phyloP scores from a whole-genome alignment of 2,888 invertebrate genomes.

The Pseudeuparius sepicola region DNA sequence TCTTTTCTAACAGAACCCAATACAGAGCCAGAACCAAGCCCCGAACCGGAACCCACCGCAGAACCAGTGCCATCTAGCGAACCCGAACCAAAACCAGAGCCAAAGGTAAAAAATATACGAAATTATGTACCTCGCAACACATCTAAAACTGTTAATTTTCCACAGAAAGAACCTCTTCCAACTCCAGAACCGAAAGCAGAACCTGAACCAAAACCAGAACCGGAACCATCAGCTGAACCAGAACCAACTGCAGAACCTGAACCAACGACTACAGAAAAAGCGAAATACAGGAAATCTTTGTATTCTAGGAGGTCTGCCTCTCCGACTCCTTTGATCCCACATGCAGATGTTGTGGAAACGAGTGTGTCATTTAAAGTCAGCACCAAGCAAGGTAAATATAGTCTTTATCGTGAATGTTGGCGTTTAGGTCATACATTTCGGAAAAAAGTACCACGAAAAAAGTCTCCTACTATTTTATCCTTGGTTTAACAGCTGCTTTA shows the following conservation, averaged over 20 bases:
- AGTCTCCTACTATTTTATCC: no score
- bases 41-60: conserved; percentile 40
- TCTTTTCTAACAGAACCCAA: conserved; percentile 18
- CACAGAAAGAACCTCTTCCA: conserved; percentile 31
- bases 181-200: conserved; percentile 31
- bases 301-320: conserved; percentile 35
- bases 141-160: conserved; percentile 6
- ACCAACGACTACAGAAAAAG: conserved; percentile 28
- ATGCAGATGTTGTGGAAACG: conserved; percentile 64
- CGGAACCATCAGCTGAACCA: conserved; percentile 38
- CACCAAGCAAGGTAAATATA: conserved; percentile 43
- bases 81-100: conserved; percentile 28
- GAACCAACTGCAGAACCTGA: conserved; percentile 33
- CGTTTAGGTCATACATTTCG: not conserved
- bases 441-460: no score
- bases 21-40: conserved; percentile 35
- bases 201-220: conserved; percentile 26
- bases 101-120: not conserved
- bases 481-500: no score
- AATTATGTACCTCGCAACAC: not conserved
- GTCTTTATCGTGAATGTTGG: no score
- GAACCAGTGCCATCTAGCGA: conserved; percentile 30
- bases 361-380: conserved; percentile 70
- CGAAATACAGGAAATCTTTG: conserved; percentile 33
- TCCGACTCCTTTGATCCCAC: conserved; percentile 23